Base-by-base conservation (phyloP, 2,888 invertebrate species). In the Conops quadrifasciatus region DNA sequence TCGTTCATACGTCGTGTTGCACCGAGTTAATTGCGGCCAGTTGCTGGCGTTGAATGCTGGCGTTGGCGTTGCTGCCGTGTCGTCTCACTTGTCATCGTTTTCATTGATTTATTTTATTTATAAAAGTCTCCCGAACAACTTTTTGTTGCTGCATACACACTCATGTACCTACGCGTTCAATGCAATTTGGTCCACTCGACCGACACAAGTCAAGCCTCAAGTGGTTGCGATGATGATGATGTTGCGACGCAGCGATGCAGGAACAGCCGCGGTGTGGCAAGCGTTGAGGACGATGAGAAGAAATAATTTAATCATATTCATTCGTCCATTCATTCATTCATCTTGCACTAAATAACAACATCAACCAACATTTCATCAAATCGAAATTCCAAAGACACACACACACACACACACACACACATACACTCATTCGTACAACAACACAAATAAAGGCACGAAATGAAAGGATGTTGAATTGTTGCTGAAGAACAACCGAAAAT, bases 361-460 rank as follows among this genome's bases (percentile, higher is more conserved):
- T 68, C 68, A 68, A 68, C 68, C 68, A 62, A 68, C 68, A 68
- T 68, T 68, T 68, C 68, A 68, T 68, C 62, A 68, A 68, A 68
- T 68, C 51, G 62, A 51, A 68, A 68, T 68, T 68, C 62, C 68
- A 62, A 51, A 60, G 36, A 62, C 49, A 51, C 51, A 49, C 51
- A 36, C 62, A 59, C 9, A 64, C 51, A 65, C 21, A 43, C 21
- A 24, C 4, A 24, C 53, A 56, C 21, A 24, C 53, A 56, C 36
- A 36, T 36, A 7, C 5, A 36, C 9, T 9, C 36, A 36, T 36
- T 36, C 36, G 36, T 36, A 36, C 36, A 36, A 36, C 21, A 45
- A 26, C 5, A 36, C 43, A 45, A 45, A 19, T 26, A 36, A 4
- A 36, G 36, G 24, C 24, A 36, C 60, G 24, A 67, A 56, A 53